These are phyloP conservation scores for Phaethornis superciliosus DNA, from an alignment of 2,113 vertebrate genomes.

Conservation along the genomic window DNA sequence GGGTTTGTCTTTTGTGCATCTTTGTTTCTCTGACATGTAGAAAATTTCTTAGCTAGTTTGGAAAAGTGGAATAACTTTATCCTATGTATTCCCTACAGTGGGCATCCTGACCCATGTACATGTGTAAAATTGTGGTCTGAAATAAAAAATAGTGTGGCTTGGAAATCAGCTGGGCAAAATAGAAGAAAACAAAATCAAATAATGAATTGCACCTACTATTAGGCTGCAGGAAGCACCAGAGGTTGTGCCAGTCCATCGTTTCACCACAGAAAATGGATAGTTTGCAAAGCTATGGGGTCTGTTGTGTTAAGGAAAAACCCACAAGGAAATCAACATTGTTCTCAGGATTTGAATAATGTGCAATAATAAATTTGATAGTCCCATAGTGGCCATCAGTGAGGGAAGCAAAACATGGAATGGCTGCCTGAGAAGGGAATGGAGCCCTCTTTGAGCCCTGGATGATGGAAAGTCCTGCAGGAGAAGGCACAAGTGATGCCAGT, in stretches of 20 bases:
- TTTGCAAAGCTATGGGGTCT: background rate
- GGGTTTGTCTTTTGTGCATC: background rate
- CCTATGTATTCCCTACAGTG: fast-evolving
- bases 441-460: fast-evolving
- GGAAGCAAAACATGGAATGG: background rate
- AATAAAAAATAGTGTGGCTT: background rate
- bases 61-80: background rate
- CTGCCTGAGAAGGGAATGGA: fast-evolving
- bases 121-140: no score
- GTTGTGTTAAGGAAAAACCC: background rate
- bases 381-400: fast-evolving
- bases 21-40: background rate
- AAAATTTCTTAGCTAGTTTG: background rate
- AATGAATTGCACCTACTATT: background rate
- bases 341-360: background rate
- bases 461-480: background rate
- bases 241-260: fast-evolving
- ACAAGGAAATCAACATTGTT: fast-evolving
- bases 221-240: no score
- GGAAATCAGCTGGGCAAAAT: background rate
- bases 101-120: background rate
- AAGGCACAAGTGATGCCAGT: background rate
- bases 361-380: background rate
- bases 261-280: background rate
- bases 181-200: background rate